Conservation (phyloP, 2,113 vertebrate genomes). For the Crotalus helleri region DNA sequence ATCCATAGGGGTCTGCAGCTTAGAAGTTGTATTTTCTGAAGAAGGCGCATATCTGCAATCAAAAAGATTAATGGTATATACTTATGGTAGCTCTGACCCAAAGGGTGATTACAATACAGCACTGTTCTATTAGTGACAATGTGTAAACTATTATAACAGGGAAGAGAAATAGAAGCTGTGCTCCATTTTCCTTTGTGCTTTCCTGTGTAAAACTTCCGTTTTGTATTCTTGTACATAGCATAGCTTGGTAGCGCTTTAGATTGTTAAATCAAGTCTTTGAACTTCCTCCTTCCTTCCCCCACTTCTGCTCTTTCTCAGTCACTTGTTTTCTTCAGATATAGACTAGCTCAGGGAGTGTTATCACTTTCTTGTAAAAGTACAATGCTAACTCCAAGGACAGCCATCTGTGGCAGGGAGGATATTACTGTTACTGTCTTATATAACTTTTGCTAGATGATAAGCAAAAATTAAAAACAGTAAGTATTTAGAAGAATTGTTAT, state of each 20-base stretch:
- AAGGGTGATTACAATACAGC: background rate
- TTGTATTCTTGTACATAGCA: background rate
- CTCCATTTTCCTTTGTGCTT: background rate
- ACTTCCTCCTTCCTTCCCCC: background rate
- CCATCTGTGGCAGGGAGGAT: background rate
- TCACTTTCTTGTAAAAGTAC: background rate
- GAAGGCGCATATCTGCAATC: background rate
- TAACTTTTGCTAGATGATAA: background rate
- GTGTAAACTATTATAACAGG: background rate
- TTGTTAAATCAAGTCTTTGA: background rate
- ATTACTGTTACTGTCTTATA: background rate
- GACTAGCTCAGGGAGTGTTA: background rate
- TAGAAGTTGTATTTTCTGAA: background rate
- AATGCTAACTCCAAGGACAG: background rate
- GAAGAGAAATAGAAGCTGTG: background rate
- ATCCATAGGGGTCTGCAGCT: background rate
- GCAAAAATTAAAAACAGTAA: background rate
- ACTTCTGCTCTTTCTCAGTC: background rate
- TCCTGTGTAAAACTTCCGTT: background rate
- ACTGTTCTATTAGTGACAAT: background rate
- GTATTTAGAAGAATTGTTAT: background rate
- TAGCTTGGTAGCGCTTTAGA: background rate
- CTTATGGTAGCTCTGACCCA: background rate
- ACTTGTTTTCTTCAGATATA: background rate
- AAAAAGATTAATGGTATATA: background rate